Percentiles rank a stretch among this genome's conserved stretches.
These are phyloP conservation scores for Diadophis punctatus DNA, from an alignment of 2,113 vertebrate species.

Conservation along the genomic window DNA sequence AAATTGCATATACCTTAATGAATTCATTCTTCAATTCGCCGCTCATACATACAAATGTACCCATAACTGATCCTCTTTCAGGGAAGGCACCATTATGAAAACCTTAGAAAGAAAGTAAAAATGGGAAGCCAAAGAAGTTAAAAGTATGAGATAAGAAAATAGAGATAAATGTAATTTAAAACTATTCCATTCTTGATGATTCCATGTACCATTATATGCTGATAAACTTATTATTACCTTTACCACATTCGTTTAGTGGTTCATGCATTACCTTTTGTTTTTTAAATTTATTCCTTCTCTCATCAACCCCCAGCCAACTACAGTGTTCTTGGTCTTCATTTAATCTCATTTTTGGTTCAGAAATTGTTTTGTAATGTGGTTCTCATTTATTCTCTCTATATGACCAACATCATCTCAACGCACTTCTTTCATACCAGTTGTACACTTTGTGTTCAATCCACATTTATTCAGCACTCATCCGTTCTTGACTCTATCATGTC, in stretches of 20 bases:
- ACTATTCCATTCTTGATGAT: neutral
- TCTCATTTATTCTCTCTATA: neutral
- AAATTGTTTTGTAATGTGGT: neutral
- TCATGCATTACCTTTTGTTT: neutral
- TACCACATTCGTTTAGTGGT: neutral
- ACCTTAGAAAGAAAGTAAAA: neutral
- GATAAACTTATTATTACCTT: neutral
- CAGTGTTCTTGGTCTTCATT: neutral
- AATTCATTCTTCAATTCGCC: conserved; percentile 42
- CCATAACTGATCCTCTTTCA: neutral
- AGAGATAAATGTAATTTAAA: neutral
- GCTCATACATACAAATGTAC: neutral
- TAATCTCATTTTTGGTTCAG: neutral
- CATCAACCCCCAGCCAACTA: neutral
- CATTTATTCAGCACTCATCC: neutral
- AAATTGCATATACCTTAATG: conserved; percentile 26
- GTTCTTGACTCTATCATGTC: neutral
- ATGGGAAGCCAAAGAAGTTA: neutral
- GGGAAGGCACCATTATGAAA: neutral
- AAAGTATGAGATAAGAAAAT: neutral
- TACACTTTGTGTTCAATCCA: neutral
- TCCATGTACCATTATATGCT: neutral
- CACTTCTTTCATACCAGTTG: neutral
- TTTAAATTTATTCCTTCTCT: neutral
- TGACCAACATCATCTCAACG: neutral